Evolutionary conservation across 2,797 vertebrate genomes (phyloP).

Genomic region (Pygocentrus nattereri): DNA sequence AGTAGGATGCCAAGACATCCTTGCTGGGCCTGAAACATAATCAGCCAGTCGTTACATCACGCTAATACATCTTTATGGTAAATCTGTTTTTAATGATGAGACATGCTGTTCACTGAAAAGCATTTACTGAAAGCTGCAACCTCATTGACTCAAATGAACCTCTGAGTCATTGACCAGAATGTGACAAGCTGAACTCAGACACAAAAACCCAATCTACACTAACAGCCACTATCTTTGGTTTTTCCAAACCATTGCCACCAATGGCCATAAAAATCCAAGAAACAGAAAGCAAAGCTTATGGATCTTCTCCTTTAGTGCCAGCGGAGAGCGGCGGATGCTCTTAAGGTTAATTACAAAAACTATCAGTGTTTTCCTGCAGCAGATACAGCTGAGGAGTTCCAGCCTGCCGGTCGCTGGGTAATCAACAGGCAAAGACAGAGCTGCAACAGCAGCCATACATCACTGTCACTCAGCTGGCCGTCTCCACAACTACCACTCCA

Average conservation of each 20-base stretch:
- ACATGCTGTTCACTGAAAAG: constrained; percentile 8
- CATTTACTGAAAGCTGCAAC: constrained; percentile 7
- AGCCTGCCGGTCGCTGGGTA: constrained; percentile 65
- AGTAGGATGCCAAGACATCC: constrained; percentile 33
- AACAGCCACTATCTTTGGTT: neutral
- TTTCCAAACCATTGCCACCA: constrained; percentile 43
- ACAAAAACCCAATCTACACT: neutral
- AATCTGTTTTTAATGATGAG: constrained; percentile 40
- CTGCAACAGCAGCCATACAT: constrained; percentile 78
- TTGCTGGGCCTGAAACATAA: constrained; percentile 4
- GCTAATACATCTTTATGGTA: constrained; percentile 30
- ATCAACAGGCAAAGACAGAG: constrained; percentile 73
- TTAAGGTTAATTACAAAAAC: constrained; percentile 87
- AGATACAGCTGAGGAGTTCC: constrained; percentile 61
- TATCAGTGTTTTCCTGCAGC: constrained; percentile 79
- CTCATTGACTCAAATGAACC: constrained; percentile 20
- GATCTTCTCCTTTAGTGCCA: constrained; percentile 23
- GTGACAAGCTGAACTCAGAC: neutral
- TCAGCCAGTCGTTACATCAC: constrained; percentile 33
- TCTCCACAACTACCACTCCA: constrained; percentile 61
- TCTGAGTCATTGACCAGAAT: constrained; percentile 37
- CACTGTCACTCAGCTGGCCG: constrained; percentile 79
- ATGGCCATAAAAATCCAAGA: constrained; percentile 11
- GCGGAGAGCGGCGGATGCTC: constrained; percentile 47
- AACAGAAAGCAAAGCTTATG: constrained; percentile 10